phyloP scores from a whole-genome alignment of 2,797 vertebrate species.

The Iguana delicatissima region DNA sequence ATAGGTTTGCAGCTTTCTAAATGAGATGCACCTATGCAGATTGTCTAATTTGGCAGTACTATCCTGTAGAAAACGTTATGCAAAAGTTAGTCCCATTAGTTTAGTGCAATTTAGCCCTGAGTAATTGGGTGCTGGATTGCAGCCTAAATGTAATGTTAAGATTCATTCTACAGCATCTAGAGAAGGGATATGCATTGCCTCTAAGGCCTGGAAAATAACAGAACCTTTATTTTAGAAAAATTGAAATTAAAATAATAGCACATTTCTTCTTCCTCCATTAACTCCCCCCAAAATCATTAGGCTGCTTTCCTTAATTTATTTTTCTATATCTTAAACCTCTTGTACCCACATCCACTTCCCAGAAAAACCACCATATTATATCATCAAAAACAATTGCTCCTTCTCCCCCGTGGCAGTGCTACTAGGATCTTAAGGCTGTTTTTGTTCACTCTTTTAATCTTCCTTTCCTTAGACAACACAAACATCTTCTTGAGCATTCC shows the following conservation, averaged over 20 bases:
- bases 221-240: background rate
- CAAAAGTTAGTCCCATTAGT: background rate
- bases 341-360: background rate
- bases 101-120: background rate
- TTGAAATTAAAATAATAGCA: background rate
- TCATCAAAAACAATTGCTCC: conserved; percentile 2
- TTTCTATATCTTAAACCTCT: background rate
- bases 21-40: background rate
- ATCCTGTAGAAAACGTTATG: background rate
- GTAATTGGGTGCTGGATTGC: background rate
- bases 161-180: no score
- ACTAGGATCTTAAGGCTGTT: background rate
- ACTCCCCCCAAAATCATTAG: background rate
- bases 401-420: background rate
- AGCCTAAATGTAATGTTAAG: background rate
- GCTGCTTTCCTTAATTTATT: background rate
- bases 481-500: background rate
- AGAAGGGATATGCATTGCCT: background rate
- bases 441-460: conserved; percentile 18
- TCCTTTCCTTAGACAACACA: conserved; percentile 13
- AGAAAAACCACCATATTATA: background rate
- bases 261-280: background rate
- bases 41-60: background rate
- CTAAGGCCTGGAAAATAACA: background rate
- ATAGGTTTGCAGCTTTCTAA: background rate